Base-by-base conservation (phyloP, 2,888 invertebrate species). In the Sesamia inferens region DNA sequence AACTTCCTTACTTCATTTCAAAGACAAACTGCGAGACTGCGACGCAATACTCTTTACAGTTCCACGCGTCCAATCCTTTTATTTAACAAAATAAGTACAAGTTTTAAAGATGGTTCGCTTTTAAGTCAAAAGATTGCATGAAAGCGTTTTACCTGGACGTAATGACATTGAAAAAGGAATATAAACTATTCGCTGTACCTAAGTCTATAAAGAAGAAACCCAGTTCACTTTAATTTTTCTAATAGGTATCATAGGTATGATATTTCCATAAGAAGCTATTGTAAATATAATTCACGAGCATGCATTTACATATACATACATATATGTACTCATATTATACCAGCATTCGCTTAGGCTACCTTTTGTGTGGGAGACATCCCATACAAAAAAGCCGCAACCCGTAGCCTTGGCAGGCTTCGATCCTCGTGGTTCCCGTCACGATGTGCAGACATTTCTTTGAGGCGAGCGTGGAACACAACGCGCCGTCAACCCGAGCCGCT, bases 141-240 rank as follows among this genome's bases (percentile, higher is more conserved):
- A 22, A 64, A 51, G 69, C 70, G 48, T 63, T 75, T 65, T 74
- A 78, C 71, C 75, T 67, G 31, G 59, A 63, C 68, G 74, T 79
- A 47, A 31, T 73, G 68, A 73, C 64, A 68, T 80, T 54, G 70
- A 67, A 68, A 76, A 71, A 72, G 74, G 70, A 84, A 86, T 86
- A 83, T 84, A 88, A 79, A 84, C 83, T 79, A 84, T 82, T 70
- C 16, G 10, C 51, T 44, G 31, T 24, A n/a, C n/a, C n/a, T n/a
- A 80, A 76, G 74, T 77, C 75, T 71, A 76, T 73, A 74, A 79
- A 72, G 79, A 66, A 81, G 81, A 85, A 85, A 87, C 87, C 84
- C 87, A 88, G 86, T 88, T 81, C 85, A 85, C 81, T 87, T 79
- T 75, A 79, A 86, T 80, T 82, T 88, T 80, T 74, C 71, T 77